phyloP scores from a whole-genome alignment of 2,113 vertebrate species.

The Bombycilla garrulus region DNA sequence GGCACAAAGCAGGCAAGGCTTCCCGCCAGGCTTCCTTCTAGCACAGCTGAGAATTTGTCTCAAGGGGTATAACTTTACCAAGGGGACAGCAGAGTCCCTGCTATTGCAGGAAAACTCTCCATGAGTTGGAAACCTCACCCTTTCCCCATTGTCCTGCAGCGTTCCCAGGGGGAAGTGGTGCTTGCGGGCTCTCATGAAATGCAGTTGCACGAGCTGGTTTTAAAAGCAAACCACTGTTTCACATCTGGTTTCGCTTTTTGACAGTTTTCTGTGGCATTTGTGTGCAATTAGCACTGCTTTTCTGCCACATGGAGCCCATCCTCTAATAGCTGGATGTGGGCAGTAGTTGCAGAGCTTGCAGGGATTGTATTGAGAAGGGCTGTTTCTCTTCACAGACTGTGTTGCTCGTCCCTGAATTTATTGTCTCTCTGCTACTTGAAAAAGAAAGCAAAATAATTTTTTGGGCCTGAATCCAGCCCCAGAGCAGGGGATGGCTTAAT shows the following conservation, averaged over 20 bases:
- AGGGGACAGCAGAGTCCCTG: not conserved
- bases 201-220: not conserved
- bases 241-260: constrained; percentile 16
- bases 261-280: not conserved
- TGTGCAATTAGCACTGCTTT: not conserved
- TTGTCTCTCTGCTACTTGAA: not conserved
- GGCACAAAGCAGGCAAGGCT: not conserved
- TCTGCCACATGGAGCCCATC: not conserved
- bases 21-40: not conserved
- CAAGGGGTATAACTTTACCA: not conserved
- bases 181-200: not conserved
- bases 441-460: not conserved
- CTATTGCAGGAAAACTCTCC: not conserved
- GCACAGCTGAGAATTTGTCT: not conserved
- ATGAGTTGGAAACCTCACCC: not conserved
- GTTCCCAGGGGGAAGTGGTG: accelerated
- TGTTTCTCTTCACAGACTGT: not conserved
- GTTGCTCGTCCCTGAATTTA: not conserved
- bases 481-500: not conserved
- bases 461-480: not conserved
- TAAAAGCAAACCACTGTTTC: not conserved
- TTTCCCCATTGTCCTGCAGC: not conserved
- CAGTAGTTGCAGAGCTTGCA: not conserved
- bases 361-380: not conserved
- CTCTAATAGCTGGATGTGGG: not conserved